Evolutionary conservation across 2,797 vertebrate species (phyloP).

Genomic region (Poecilia picta): DNA sequence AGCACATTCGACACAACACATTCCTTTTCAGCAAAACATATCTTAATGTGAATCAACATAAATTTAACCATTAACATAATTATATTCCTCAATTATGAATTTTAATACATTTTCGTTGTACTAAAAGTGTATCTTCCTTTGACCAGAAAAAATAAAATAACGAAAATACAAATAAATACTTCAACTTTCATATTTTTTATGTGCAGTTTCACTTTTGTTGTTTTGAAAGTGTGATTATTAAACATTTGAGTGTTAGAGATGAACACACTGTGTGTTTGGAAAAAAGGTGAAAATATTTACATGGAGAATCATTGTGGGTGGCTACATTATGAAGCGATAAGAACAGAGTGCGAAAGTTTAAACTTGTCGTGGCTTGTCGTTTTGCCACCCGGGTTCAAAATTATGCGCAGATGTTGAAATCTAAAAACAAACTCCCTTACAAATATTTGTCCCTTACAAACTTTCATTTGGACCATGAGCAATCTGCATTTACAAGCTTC

Average conservation of each 20-base stretch:
- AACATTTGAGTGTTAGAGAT: neutral
- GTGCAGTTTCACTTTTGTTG: neutral
- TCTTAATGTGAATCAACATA: too few relatives aligned
- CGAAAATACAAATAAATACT: neutral
- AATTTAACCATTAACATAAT: too few relatives aligned
- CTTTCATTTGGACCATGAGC: fast-evolving
- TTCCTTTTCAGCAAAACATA: too few relatives aligned
- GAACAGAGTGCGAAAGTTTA: neutral
- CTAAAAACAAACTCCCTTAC: neutral
- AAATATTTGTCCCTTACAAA: neutral
- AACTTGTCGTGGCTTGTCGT: neutral
- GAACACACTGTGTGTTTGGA: neutral
- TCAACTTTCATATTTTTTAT: neutral
- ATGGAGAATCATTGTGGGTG: neutral
- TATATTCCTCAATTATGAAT: too few relatives aligned
- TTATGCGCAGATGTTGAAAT: neutral
- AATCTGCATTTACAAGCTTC: neutral
- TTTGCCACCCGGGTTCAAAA: neutral
- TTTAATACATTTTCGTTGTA: neutral
- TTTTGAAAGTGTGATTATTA: neutral
- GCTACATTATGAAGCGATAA: neutral
- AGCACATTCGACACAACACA: too few relatives aligned
- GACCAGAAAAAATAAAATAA: neutral
- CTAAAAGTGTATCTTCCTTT: neutral
- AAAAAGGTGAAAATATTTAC: neutral